These are phyloP conservation scores for Enteromius unitaeniatus DNA, from an alignment of 2,797 vertebrate species.

Conservation along the genomic window DNA sequence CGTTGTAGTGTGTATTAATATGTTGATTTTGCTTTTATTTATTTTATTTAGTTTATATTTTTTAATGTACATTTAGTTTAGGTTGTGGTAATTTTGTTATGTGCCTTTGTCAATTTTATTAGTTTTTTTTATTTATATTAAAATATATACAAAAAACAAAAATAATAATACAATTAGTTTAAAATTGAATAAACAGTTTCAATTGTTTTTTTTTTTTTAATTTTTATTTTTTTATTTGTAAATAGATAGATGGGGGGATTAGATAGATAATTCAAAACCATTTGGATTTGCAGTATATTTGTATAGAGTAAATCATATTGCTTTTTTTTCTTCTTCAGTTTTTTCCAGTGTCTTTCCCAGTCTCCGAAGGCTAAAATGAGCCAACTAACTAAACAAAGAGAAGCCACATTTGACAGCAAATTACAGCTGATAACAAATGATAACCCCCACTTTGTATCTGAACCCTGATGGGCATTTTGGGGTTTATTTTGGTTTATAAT, in stretches of 20 bases:
- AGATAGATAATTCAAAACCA: no score
- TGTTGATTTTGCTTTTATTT: neutral
- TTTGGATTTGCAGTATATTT: no score
- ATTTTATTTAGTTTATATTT: neutral
- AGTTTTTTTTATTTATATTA: no score
- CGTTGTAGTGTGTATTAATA: neutral
- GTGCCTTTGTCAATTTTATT: no score
- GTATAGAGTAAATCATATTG: neutral
- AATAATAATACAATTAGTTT: no score
- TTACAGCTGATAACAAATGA: neutral
- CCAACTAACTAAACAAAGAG: neutral
- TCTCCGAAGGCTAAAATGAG: neutral
- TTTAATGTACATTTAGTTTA: neutral
- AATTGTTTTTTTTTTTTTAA: neutral
- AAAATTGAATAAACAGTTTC: no score
- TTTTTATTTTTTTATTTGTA: no score
- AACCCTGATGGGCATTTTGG: neutral
- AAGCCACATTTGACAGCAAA: neutral
- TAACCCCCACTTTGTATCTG: neutral
- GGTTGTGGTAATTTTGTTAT: neutral
- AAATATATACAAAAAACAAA: no score
- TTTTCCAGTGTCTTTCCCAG: neutral
- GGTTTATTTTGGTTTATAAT: constrained; percentile 7
- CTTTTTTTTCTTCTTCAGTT: neutral
- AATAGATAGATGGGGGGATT: no score